Percentiles rank a stretch among this genome's conserved stretches.
phyloP scores from a whole-genome alignment of 2,888 invertebrate genomes.

The Drosophila barbarae region DNA sequence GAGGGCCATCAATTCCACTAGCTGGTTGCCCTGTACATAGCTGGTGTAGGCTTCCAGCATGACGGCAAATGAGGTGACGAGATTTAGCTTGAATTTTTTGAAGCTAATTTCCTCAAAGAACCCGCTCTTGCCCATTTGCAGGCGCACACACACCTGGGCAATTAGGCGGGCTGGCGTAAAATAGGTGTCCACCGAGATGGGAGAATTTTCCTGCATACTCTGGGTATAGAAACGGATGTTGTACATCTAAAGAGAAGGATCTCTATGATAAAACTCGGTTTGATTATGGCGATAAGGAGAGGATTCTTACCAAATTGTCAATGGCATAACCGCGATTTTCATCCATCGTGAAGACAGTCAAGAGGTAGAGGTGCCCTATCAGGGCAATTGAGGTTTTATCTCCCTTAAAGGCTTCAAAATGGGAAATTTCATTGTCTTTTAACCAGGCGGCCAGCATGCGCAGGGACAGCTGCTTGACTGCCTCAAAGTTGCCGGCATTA shows the following conservation, averaged over 20 bases:
- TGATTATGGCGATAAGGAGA: too few relatives aligned
- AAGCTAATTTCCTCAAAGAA: constrained; percentile 72
- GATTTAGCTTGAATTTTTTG: constrained; percentile 57
- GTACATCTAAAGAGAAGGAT: constrained; percentile 59
- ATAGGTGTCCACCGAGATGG: constrained; percentile 19
- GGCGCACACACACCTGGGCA: constrained; percentile 68
- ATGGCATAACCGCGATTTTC: constrained; percentile 73
- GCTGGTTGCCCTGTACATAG: constrained; percentile 72
- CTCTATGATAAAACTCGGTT: not conserved
- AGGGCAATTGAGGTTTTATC: constrained; percentile 53
- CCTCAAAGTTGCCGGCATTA: constrained; percentile 73
- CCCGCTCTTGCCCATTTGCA: constrained; percentile 63
- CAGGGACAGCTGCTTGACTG: constrained; percentile 73
- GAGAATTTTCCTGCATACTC: constrained; percentile 56
- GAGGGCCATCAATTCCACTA: constrained; percentile 72
- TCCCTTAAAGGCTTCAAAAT: constrained; percentile 28
- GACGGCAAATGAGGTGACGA: constrained; percentile 69
- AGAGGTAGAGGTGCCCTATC: constrained; percentile 72
- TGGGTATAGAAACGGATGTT: constrained; percentile 75
- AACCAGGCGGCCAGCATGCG: constrained; percentile 75
- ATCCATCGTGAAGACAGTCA: constrained; percentile 70
- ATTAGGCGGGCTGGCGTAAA: constrained; percentile 74
- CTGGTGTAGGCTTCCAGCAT: constrained; percentile 74
- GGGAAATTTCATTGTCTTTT: constrained; percentile 30
- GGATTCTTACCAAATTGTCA: constrained; percentile 69